Conservation (phyloP, 1,140 invertebrate genomes). For the Delia radicum region DNA sequence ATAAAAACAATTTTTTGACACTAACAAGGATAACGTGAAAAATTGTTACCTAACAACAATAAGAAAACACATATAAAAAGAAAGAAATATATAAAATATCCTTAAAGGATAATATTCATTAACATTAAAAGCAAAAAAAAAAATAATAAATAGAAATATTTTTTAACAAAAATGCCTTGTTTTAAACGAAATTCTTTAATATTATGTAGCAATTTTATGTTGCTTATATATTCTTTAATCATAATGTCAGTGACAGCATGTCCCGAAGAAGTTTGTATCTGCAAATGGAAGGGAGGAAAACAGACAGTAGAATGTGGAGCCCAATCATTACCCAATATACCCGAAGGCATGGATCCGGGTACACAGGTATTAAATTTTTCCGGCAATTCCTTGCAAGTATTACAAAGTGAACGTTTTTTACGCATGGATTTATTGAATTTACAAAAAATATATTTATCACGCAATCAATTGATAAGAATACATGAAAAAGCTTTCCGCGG, state of each 20-base stretch:
- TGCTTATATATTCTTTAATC: neutral
- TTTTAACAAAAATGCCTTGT: neutral
- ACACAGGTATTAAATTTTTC: slow-evolving; percentile 86
- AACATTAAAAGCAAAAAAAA: neutral
- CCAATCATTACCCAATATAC: slow-evolving; percentile 72
- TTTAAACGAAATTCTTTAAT: neutral
- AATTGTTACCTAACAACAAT: too few species aligned
- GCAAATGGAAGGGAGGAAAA: slow-evolving; percentile 91
- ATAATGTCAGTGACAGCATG: slow-evolving; percentile 57
- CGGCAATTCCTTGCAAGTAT: slow-evolving; percentile 74
- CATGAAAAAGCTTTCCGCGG: slow-evolving; percentile 78
- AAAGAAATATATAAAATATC: neutral
- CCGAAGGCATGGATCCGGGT: slow-evolving; percentile 79
- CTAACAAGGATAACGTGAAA: too few species aligned
- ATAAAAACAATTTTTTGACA: neutral
- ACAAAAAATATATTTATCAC: slow-evolving; percentile 79
- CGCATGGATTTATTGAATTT: slow-evolving; percentile 79
- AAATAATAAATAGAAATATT: neutral
- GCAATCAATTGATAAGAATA: slow-evolving; percentile 74
- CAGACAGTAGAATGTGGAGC: slow-evolving; percentile 83
- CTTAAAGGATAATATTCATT: neutral
- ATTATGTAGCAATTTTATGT: neutral
- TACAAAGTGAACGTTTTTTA: slow-evolving; percentile 75
- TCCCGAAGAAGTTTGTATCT: slow-evolving; percentile 71
- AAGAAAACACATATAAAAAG: neutral